phyloP scores from a whole-genome alignment of 2,113 vertebrate species.

The Tragelaphus imberbis region DNA sequence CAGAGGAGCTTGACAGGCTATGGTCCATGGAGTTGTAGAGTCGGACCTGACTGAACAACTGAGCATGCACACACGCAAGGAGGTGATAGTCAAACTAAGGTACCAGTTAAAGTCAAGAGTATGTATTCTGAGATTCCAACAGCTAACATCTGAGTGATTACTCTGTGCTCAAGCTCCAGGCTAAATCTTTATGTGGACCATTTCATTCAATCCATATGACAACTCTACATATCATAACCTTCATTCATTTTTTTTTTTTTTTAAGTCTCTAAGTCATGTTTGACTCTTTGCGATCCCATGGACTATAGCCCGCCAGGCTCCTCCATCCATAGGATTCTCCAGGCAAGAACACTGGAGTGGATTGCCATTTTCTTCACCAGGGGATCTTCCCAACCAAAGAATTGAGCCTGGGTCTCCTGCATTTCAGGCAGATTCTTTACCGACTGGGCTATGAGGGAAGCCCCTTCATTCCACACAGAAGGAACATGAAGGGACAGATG shows the following conservation, averaged over 20 bases:
- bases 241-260: not conserved
- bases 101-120: not conserved
- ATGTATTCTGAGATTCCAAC: not conserved
- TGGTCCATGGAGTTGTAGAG: not conserved
- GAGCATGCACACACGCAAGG: not conserved
- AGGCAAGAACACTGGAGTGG: not conserved
- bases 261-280: not conserved
- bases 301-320: not conserved
- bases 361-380: not conserved
- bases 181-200: not conserved
- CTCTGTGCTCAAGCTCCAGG: not conserved
- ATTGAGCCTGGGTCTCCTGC: not conserved
- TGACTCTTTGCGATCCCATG: not conserved
- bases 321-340: not conserved
- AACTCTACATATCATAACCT: not conserved
- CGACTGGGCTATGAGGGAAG: not conserved
- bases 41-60: not conserved
- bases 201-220: not conserved
- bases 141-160: not conserved
- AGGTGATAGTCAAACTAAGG: not conserved
- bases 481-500: not conserved
- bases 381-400: not conserved
- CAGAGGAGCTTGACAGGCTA: not conserved
- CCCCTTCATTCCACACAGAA: not conserved
- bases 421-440: not conserved